Base-by-base conservation (phyloP, 2,113 vertebrate genomes). In the Dasypus novemcinctus region DNA sequence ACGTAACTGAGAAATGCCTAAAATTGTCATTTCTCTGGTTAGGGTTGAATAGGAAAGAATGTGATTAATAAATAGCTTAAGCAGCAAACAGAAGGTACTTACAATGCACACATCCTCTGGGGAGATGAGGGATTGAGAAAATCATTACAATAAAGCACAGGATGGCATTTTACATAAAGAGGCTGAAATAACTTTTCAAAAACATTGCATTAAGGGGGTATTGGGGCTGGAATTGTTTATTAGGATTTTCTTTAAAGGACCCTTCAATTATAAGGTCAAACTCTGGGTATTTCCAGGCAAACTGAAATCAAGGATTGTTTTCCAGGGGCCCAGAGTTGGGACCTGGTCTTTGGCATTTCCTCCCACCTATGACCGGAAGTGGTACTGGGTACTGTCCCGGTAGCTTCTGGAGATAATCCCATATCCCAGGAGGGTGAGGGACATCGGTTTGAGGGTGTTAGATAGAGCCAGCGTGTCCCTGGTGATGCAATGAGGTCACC, bases 61-160 rank as follows among this genome's bases (percentile, higher is more conserved):
- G 87, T 96, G 97, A 97, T 97, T 96, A 97, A 96, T 97, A 97
- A 97, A 97, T 87, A 96, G 97, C 87, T 84, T 94, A 93, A 97
- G 93, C 95, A 96, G 90, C 93, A 96, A 97, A 95, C 92, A 97
- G 96, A 97, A 95, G 90, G 87, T 87, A 91, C 90, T 97, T 92
- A 90, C 83, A 81, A 97, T 78, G 93, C 94, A 93, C 13, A 6
- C 36, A 95, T 94, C 93, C 97, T 97, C 97, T 71, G 54, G 96
- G 91, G 97, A 97, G 87, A 93, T 85, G 95, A 95, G 84, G 90
- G 96, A 92, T 94, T 94, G 94, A 96, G 92, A 95, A 93, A 96
- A 96, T 81, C 94, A 97, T 93, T 95, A 90, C n/a, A 0, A 91
- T 91, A 83, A 93, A 96, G 41, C 78, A 94, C 79, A 96, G 59